phyloP scores from a whole-genome alignment of 2,888 invertebrate species.

The Scaptomyza reducta region DNA sequence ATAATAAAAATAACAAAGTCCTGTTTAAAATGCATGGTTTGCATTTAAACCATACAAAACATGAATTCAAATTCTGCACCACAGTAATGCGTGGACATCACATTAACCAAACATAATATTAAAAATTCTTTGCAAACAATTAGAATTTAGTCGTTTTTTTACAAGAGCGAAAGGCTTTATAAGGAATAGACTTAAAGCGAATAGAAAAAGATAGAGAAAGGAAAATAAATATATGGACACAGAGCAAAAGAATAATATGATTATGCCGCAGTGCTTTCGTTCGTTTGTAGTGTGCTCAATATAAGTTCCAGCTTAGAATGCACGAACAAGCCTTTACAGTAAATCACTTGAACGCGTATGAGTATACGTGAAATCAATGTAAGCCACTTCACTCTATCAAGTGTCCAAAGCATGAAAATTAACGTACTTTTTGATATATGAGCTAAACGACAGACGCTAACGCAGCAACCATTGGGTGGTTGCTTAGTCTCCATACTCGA shows the following conservation, averaged over 20 bases:
- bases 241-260: constrained; percentile 18
- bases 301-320: constrained; percentile 75
- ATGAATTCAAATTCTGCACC: too few relatives aligned
- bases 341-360: constrained; percentile 77
- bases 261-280: constrained; percentile 38
- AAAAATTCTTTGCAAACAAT: too few relatives aligned
- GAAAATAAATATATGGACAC: too few relatives aligned
- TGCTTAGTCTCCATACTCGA: constrained; percentile 29
- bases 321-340: constrained; percentile 81
- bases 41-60: too few relatives aligned
- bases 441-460: constrained; percentile 24
- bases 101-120: too few relatives aligned
- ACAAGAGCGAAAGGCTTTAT: too few relatives aligned
- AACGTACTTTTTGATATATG: constrained; percentile 80
- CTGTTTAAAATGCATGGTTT: too few relatives aligned
- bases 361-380: constrained; percentile 81
- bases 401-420: constrained; percentile 78
- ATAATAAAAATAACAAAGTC: too few relatives aligned
- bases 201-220: too few relatives aligned
- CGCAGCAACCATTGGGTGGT: constrained; percentile 20
- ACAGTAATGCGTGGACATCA: too few relatives aligned
- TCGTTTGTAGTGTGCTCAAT: constrained; percentile 70
- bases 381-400: constrained; percentile 80
- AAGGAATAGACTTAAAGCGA: too few relatives aligned
- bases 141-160: too few relatives aligned